Evolutionary conservation across 2,888 invertebrate species (phyloP).

Genomic region (Caenorhabditis afra): DNA sequence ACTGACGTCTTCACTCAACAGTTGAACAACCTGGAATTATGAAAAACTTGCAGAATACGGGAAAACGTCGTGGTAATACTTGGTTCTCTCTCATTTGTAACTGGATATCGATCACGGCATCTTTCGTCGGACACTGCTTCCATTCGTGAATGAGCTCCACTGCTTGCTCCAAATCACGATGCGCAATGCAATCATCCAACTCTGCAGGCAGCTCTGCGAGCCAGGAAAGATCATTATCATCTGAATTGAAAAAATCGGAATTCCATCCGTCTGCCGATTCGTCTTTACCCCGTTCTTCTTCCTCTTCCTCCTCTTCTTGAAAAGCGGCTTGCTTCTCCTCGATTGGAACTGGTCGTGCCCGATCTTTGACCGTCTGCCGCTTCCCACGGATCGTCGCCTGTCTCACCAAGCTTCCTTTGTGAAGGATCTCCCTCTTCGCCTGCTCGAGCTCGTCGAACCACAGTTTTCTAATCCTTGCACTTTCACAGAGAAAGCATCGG

Average conservation of each 20-base stretch:
- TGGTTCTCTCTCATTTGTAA: conserved; percentile 74
- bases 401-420: conserved; percentile 73
- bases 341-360: conserved; percentile 1
- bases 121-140: conserved; percentile 74
- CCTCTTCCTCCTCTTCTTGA: conserved; percentile 42
- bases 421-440: conserved; percentile 68
- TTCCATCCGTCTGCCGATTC: neutral
- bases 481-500: conserved; percentile 74
- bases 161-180: conserved; percentile 77
- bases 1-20: conserved; percentile 77
- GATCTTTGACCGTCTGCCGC: conserved; percentile 61
- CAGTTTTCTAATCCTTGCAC: conserved; percentile 72
- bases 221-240: conserved; percentile 73
- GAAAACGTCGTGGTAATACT: too few relatives aligned
- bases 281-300: conserved; percentile 35
- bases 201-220: conserved; percentile 76
- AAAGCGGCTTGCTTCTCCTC: conserved; percentile 19
- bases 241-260: conserved; percentile 19
- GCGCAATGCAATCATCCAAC: conserved; percentile 77
- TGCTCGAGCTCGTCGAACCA: conserved; percentile 79
- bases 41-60: too few relatives aligned
- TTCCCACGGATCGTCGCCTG: conserved; percentile 78
- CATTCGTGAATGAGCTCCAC: conserved; percentile 79
- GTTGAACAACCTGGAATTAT: conserved; percentile 67
- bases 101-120: conserved; percentile 72